A percentile compares a stretch with the other conserved stretches of the same genome.
phyloP scores from a whole-genome alignment of 2,797 vertebrate genomes.

The Sphenopsis melanotis region DNA sequence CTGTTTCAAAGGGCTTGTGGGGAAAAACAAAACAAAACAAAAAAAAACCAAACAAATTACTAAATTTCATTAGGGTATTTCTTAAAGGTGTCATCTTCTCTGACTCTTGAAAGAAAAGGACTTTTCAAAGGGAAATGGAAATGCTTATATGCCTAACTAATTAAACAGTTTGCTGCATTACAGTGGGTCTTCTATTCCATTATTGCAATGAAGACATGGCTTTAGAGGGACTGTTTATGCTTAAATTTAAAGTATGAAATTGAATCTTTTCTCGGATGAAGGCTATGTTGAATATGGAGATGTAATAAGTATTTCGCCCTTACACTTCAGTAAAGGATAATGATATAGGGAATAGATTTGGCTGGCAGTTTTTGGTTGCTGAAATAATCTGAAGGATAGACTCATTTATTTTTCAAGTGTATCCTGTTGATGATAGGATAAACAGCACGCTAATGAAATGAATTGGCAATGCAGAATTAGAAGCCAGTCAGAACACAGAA shows the following conservation, averaged over 20 bases:
- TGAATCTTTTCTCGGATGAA: not conserved
- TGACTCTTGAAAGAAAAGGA: not conserved
- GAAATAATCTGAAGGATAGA: slow-evolving; percentile 12
- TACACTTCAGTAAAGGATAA: slow-evolving; percentile 10
- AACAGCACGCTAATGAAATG: not conserved
- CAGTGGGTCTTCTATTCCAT: not conserved
- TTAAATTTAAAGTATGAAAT: not conserved
- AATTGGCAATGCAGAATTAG: not conserved
- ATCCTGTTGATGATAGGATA: not conserved
- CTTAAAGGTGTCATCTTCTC: slow-evolving; percentile 7
- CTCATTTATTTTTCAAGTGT: slow-evolving; percentile 14
- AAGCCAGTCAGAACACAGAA: not conserved
- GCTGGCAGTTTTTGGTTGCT: not conserved
- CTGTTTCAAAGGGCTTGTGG: not conserved
- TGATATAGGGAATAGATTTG: not conserved
- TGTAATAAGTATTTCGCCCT: not conserved
- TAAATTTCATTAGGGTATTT: not conserved
- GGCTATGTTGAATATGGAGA: not conserved
- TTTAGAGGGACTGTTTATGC: not conserved
- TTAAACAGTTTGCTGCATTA: not conserved
- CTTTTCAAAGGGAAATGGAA: not conserved
- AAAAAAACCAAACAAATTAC: not conserved
- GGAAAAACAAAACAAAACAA: not conserved
- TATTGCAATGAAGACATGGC: not conserved
- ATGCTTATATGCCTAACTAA: not conserved